A percentile compares a stretch with the other conserved stretches of the same genome.
Evolutionary conservation across 2,888 invertebrate genomes (phyloP).

Genomic region (Mimachlamys varia): DNA sequence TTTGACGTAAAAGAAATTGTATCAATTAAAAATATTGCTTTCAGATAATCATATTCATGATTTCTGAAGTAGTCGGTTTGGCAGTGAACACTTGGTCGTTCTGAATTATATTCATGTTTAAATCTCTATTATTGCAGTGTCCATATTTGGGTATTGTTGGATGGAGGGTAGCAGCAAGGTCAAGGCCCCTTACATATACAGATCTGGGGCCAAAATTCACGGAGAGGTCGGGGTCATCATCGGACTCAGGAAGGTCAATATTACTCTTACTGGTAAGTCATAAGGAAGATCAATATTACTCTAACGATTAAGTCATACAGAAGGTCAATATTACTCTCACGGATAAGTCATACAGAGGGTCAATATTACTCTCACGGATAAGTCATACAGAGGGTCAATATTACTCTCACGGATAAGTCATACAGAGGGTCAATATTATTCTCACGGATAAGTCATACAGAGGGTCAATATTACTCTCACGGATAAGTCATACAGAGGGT

Average conservation of each 20-base stretch:
- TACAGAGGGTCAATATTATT: conserved; percentile 95
- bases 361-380: conserved; percentile 96
- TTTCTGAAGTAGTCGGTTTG: too few relatives aligned
- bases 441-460: conserved; percentile 88
- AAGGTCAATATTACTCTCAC: conserved; percentile 97
- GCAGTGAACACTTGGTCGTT: background rate
- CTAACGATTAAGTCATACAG: conserved; percentile 88
- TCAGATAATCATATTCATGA: too few relatives aligned
- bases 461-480: conserved; percentile 97
- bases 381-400: conserved; percentile 90
- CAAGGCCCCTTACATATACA: conserved; percentile 67
- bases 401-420: conserved; percentile 92
- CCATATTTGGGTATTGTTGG: conserved; percentile 73
- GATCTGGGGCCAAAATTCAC: conserved; percentile 85
- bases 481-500: conserved; percentile 90
- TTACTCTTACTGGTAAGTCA: conserved; percentile 92
- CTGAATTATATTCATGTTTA: background rate
- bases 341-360: conserved; percentile 90
- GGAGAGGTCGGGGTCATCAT: conserved; percentile 96
- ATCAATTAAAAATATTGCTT: too few relatives aligned
- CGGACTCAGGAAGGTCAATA: conserved; percentile 96
- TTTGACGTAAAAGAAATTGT: too few relatives aligned
- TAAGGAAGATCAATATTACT: conserved; percentile 95
- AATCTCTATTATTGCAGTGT: conserved; percentile 59
- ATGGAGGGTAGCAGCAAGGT: conserved; percentile 64